Conservation (phyloP, 2,888 invertebrate species). For the Clistopyga incitator region DNA sequence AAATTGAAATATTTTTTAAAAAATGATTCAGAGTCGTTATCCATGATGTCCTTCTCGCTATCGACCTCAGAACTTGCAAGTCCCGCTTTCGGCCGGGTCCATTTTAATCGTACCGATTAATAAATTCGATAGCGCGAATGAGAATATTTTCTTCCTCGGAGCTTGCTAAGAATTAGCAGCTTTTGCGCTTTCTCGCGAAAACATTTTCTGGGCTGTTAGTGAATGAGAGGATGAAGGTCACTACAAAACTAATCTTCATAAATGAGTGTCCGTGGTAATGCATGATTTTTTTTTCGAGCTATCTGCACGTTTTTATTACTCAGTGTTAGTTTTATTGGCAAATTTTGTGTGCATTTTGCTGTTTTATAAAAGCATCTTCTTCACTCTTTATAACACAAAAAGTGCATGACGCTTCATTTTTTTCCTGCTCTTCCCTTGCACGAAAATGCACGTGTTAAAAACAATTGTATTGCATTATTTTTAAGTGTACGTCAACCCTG, state of each 20-base stretch:
- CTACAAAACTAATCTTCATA: conserved; percentile 18
- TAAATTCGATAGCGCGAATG: conserved; percentile 20
- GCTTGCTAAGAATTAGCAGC: conserved; percentile 5
- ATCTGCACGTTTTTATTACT: conserved; percentile 25
- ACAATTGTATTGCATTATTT: not conserved
- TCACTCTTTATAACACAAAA: not conserved
- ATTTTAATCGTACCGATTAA: not conserved
- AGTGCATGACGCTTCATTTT: not conserved
- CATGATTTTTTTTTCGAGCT: conserved; percentile 17
- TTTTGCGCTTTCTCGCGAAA: conserved; percentile 27
- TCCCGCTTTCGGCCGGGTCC: conserved; percentile 17
- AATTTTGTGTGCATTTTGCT: not conserved
- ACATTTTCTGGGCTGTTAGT: conserved; percentile 28
- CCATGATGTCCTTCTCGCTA: conserved; percentile 10
- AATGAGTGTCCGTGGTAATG: conserved; percentile 31
- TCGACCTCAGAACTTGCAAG: conserved; percentile 26
- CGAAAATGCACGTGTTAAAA: not conserved
- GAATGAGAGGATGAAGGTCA: conserved; percentile 28
- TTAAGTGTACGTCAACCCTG: not conserved
- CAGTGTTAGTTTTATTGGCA: not conserved
- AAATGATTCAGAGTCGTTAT: conserved; percentile 23
- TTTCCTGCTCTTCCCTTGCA: not conserved
- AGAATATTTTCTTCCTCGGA: conserved; percentile 17
- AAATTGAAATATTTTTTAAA: no score
- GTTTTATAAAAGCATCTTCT: not conserved